Percentiles rank a stretch among this genome's conserved stretches.
Evolutionary conservation across 1,140 invertebrate species (phyloP).

Genomic region (Rhagoletis zephyria): DNA sequence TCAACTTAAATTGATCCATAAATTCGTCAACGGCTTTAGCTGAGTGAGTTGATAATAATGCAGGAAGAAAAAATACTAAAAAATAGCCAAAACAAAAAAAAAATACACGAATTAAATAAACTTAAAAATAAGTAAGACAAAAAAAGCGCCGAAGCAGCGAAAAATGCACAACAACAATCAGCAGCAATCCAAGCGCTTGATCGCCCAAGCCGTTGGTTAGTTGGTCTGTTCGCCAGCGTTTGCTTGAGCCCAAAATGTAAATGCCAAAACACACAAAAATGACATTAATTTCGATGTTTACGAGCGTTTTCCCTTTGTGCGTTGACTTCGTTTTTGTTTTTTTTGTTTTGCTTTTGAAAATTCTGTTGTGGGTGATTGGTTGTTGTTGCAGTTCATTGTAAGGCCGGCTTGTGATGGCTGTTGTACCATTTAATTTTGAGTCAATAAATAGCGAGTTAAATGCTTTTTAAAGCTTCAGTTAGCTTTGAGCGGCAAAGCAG

Average conservation of each 20-base stretch:
- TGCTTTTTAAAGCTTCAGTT: constrained; percentile 5
- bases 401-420: neutral
- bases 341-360: too few species aligned
- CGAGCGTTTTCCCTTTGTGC: constrained; percentile 30
- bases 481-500: neutral
- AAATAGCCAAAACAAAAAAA: neutral
- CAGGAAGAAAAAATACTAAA: neutral
- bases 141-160: neutral
- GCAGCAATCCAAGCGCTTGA: constrained; percentile 2
- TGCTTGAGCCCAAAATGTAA: neutral
- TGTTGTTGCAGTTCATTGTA: neutral
- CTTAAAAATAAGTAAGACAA: neutral
- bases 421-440: constrained; percentile 23
- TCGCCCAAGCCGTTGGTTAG: neutral
- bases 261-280: constrained; percentile 10
- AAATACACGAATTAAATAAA: neutral
- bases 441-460: constrained; percentile 25
- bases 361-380: neutral
- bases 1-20: constrained; percentile 27
- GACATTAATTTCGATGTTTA: constrained; percentile 40
- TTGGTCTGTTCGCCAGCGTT: neutral
- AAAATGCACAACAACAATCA: neutral
- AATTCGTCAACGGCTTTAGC: constrained; percentile 35
- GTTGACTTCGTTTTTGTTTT: neutral
- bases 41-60: constrained; percentile 6